Evolutionary conservation across 2,888 invertebrate genomes (phyloP), one percentile per base, ranked within the genome.

Genomic region (Piscicola geometra): DNA sequence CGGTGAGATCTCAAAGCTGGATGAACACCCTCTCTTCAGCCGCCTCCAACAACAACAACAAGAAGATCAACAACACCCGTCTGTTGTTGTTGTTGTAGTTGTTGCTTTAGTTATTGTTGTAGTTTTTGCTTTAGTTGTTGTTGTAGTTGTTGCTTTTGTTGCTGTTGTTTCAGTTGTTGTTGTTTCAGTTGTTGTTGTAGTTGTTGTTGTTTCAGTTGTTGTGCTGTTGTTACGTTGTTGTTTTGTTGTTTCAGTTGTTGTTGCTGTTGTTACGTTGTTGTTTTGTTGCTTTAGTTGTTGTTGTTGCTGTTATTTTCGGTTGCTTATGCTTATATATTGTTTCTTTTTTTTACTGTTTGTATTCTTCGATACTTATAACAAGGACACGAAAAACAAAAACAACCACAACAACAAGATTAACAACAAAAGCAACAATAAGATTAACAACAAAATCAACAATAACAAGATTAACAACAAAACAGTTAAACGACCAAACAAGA

Each of bases 1-100:
- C 77, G 50, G 60, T 75, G 25, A 30, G 77, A 5, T 77, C 71
- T 0, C 77, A 77, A 64, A 94, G 93, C 0, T 96, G 96, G 96
- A 94, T 95, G 79, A 96, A 94, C 83, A 95, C 95, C n/a, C 88
- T 91, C 68, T 91, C 91, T 30, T 90, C 82, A 89, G 92, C 83
- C 88, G 81, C 83, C 77, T 86, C 86, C 52, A 85, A 85, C 77
- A 80, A 85, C 52, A 85, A 85, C 77, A 80, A 85, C 35, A 73
- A 73, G 32, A 73, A 56, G 32, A 32, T 2, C 33, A 25, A 15
- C n/a, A 67, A 32, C 21, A 5, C 18, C 30, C 30, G 67, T 33
- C 2, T 35, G 33, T 50, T 52, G 2, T 25, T 71, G 52, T 28
- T 33, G 1, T 32, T 25, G 33, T 67, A 3, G 21, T 67, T 67